Base-by-base conservation (phyloP, 2,113 vertebrate genomes). In the Quiscalus mexicanus region DNA sequence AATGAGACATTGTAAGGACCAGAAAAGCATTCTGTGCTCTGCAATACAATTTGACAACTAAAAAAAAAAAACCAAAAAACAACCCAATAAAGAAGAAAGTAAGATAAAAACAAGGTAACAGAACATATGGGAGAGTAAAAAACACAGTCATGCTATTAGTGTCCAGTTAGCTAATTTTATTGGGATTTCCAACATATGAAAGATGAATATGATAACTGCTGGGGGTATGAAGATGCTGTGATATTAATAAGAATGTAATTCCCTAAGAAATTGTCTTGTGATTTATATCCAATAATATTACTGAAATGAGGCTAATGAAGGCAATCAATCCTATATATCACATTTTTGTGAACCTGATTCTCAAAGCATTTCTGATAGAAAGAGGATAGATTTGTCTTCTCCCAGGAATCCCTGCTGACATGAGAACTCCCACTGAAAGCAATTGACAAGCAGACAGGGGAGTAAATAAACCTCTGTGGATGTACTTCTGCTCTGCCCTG, bases 241-340 rank as follows among this genome's bases (percentile, higher is more conserved):
- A 87, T 93, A 83, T 89, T 95, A 93, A 89, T 69, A 86, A 96
- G 56, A 87, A 85, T 42, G 47, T 81, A 85, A 79, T 92, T 94
- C 76, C 22, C 12, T 62, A 83, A 84, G 77, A 95, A 95, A 85
- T n/a, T 70, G 49, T 75, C 65, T 75, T 90, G 59, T 94, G 89
- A 93, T 89, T 96, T 95, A 92, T 85, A 84, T 79, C 62, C 96
- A 95, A 94, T 94, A 93, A 87, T 86, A 71, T 93, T 78, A 93
- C 84, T 89, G 65, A 94, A 94, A 95, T 85, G 58, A 89, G 74
- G 93, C 45, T 96, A 96, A 95, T 91, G 92, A 93, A 93, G 62
- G 49, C 84, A 92, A 95, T 92, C 76, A 94, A 92, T 92, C 55
- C 77, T 55, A 20, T 64, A 53, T 47, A 82, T 73, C 39, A 15